These are phyloP conservation scores for Azemiops feae DNA, from an alignment of 2,113 vertebrate genomes.

Conservation along the genomic window DNA sequence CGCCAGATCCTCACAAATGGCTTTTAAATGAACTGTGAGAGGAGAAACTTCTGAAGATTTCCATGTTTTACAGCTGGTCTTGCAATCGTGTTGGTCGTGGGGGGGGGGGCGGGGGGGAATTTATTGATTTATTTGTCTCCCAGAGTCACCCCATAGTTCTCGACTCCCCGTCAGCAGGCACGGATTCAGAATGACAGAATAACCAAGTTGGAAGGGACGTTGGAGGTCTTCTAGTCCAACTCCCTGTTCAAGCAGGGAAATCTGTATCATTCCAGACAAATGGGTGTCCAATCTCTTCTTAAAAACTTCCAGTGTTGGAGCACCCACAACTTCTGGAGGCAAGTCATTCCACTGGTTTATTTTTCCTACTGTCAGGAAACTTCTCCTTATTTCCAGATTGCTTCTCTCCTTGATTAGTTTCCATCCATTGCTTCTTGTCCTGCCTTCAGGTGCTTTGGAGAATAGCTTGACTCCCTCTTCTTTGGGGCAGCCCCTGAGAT, in stretches of 20 bases:
- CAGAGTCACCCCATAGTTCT: slow-evolving; percentile 44
- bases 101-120: neutral
- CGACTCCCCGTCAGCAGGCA: slow-evolving; percentile 34
- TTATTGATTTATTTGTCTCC: slow-evolving; percentile 51
- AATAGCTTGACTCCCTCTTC: neutral
- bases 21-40: slow-evolving; percentile 78
- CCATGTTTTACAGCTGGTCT: slow-evolving; percentile 21
- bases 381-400: neutral
- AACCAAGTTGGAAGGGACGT: neutral
- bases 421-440: neutral
- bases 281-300: neutral
- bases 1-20: slow-evolving; percentile 75
- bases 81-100: neutral
- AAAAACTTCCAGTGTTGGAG: neutral
- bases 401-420: neutral
- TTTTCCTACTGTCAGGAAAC: neutral
- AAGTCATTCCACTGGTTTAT: neutral
- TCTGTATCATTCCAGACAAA: neutral
- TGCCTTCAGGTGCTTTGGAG: neutral
- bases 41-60: slow-evolving; percentile 71
- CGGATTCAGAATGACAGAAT: slow-evolving; percentile 26
- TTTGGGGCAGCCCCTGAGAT: neutral
- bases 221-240: neutral
- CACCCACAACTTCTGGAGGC: neutral
- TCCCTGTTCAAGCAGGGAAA: neutral